Percentiles rank a stretch among this genome's conserved stretches.
These are phyloP conservation scores for Bradynema listronoti DNA, from an alignment of 1,140 invertebrate genomes.

Conservation along the genomic window DNA sequence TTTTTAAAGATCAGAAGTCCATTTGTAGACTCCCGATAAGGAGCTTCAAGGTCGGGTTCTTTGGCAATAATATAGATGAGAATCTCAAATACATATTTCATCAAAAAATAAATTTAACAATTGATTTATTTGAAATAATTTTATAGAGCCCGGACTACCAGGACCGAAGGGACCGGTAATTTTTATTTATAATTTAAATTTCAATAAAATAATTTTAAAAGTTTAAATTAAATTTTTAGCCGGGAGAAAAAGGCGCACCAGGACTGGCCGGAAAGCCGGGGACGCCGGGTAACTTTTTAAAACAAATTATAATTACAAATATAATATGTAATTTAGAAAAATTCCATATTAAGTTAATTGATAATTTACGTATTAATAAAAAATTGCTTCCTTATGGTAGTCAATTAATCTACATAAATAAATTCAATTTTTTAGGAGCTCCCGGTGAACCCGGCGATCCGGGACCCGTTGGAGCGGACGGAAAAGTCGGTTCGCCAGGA, in stretches of 20 bases:
- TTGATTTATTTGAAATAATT: neutral
- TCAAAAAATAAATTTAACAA: neutral
- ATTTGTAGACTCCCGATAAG: no score
- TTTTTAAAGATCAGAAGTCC: neutral
- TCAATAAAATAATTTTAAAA: neutral
- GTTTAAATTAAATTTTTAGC: neutral
- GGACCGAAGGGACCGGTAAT: conserved; percentile 5
- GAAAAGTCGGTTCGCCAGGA: conserved; percentile 17
- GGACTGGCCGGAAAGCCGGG: conserved; percentile 14
- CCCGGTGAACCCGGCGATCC: conserved; percentile 26
- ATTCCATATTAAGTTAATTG: no score
- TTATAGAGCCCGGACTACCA: conserved; percentile 14
- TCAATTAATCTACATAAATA: neutral
- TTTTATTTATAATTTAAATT: neutral
- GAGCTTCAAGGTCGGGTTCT: no score
- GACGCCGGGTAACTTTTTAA: no score
- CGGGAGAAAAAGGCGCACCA: conserved; percentile 9
- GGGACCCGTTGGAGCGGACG: conserved; percentile 17
- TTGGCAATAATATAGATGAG: no score
- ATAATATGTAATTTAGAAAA: no score
- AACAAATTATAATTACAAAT: no score
- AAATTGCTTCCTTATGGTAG: neutral
- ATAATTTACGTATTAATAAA: no score
- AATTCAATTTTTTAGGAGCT: conserved; percentile 6
- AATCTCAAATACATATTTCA: no score